phyloP scores from a whole-genome alignment of 2,888 invertebrate species.

The Biston betularia region DNA sequence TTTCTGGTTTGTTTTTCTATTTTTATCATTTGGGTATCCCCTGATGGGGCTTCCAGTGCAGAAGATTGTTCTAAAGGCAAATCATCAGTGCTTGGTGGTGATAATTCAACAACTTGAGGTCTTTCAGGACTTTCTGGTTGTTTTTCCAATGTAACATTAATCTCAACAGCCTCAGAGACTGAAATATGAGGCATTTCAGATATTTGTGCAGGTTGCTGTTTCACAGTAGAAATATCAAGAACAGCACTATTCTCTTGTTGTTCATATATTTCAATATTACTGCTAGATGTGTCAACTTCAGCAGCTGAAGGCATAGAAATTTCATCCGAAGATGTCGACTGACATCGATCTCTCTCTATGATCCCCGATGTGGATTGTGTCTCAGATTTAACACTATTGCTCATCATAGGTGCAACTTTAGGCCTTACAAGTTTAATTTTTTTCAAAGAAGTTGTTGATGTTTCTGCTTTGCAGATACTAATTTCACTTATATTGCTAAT shows the following conservation, averaged over 20 bases:
- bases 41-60: constrained; percentile 2
- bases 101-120: neutral
- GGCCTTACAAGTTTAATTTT: constrained; percentile 82
- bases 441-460: constrained; percentile 75
- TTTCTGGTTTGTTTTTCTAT: constrained; percentile 13
- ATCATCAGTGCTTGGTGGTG: neutral
- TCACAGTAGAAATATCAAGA: constrained; percentile 1
- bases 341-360: constrained; percentile 66
- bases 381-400: constrained; percentile 54
- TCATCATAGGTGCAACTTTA: constrained; percentile 64
- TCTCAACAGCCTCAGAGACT: neutral
- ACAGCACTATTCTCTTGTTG: constrained; percentile 20
- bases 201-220: constrained; percentile 20
- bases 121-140: constrained; percentile 20
- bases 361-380: constrained; percentile 48
- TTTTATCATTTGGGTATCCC: constrained; percentile 11
- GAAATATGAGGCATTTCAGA: constrained; percentile 6
- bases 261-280: constrained; percentile 51
- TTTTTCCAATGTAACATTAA: constrained; percentile 18
- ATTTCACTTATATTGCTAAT: constrained; percentile 80
- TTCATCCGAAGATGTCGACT: constrained; percentile 71
- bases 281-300: constrained; percentile 51
- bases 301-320: constrained; percentile 43
- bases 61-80: neutral
- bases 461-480: constrained; percentile 83